phyloP scores from a whole-genome alignment of 2,888 invertebrate genomes.

The Plebejus argus region DNA sequence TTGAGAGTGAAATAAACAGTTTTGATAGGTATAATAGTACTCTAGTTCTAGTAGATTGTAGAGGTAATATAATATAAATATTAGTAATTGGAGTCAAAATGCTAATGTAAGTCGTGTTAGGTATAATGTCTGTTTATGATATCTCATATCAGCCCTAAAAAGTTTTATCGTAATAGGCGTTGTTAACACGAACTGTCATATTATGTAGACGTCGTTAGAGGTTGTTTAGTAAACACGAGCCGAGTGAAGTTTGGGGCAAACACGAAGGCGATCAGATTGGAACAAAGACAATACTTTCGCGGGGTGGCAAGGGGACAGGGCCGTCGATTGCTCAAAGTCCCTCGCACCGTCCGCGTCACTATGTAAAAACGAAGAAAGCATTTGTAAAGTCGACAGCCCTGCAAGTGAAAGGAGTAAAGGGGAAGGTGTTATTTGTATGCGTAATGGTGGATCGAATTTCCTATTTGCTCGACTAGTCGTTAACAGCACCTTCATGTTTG shows the following conservation, averaged over 20 bases:
- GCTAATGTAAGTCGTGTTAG: not conserved
- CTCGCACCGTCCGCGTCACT: not conserved
- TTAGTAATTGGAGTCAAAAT: not conserved
- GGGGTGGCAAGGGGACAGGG: slow-evolving; percentile 48
- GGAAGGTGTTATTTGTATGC: slow-evolving; percentile 75
- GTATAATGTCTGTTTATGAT: not conserved
- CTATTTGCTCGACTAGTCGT: slow-evolving; percentile 79
- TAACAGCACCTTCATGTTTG: slow-evolving; percentile 77
- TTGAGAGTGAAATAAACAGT: too few species aligned
- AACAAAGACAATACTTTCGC: slow-evolving; percentile 66
- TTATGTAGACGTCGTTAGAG: slow-evolving; percentile 44
- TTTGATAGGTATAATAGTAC: too few species aligned
- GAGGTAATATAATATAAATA: not conserved
- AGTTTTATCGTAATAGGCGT: slow-evolving; percentile 39
- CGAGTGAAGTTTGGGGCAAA: slow-evolving; percentile 46
- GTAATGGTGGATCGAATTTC: slow-evolving; percentile 80
- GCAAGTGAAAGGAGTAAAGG: slow-evolving; percentile 31
- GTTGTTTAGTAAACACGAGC: slow-evolving; percentile 53
- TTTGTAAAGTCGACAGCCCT: not conserved
- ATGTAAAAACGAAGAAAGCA: not conserved
- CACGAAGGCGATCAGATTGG: slow-evolving; percentile 58
- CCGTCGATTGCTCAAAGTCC: not conserved
- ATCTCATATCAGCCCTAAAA: slow-evolving; percentile 29
- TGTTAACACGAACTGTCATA: slow-evolving; percentile 41
- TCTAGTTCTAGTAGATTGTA: too few species aligned